Percentiles rank a stretch among this genome's conserved stretches.
Conservation (phyloP, 2,888 invertebrate species). For the Pedicia rivosa region DNA sequence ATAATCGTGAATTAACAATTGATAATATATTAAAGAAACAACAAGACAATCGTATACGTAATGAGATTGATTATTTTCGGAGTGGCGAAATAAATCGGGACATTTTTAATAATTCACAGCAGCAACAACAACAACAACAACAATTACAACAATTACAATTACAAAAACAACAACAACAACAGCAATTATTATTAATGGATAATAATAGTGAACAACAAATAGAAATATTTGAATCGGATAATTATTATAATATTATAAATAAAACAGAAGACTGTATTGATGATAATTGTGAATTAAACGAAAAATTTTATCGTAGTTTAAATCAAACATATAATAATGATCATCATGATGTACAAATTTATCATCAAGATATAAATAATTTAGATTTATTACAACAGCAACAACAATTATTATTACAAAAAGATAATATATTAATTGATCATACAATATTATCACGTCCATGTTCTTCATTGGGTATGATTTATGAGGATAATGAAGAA, state of each 20-base stretch:
- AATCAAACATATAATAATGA: constrained; percentile 80
- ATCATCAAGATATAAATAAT: constrained; percentile 33
- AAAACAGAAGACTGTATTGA: background rate
- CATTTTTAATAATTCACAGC: constrained; percentile 14
- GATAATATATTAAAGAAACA: constrained; percentile 6
- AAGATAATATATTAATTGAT: background rate
- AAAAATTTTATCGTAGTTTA: constrained; percentile 74
- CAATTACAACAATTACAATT: no score
- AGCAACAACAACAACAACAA: background rate
- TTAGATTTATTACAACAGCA: no score
- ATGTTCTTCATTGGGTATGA: constrained; percentile 65
- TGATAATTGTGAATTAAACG: constrained; percentile 50
- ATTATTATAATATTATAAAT: no score
- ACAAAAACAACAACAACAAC: no score
- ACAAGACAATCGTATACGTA: constrained; percentile 10
- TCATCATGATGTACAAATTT: constrained; percentile 9
- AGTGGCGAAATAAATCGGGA: constrained; percentile 17
- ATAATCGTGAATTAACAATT: constrained; percentile 23
- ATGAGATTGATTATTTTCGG: constrained; percentile 19
- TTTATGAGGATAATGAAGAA: constrained; percentile 74
- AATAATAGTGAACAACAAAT: no score
- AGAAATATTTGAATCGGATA: background rate
- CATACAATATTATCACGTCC: constrained; percentile 35
- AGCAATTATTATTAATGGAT: no score
- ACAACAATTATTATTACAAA: no score